Evolutionary conservation across 2,888 invertebrate genomes (phyloP), one percentile per base, ranked within the genome.

Genomic region (Acleris emargana): DNA sequence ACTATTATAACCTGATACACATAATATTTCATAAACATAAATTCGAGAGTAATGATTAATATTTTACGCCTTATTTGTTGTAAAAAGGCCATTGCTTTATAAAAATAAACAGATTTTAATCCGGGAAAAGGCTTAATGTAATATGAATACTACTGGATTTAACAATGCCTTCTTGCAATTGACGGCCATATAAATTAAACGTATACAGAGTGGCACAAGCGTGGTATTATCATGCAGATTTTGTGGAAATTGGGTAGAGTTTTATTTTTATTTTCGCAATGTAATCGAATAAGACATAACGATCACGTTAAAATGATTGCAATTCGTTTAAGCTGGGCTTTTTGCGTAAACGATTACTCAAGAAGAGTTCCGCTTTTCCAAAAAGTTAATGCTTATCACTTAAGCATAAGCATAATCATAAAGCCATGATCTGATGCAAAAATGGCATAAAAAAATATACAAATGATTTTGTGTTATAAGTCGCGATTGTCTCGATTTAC

Each of bases 141-240:
- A 58, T 49, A 49, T 58, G 42, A 64, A 64, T 50, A 54, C 54
- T 49, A 49, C 25, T 28, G 59, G 20, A 42, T 50, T 60, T 55
- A 60, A 60, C 50, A 28, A 20, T 51, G 50, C 49, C 55, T 59
- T 47, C 52, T 45, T 54, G 54, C 54, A 60, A 59, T 64, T 58
- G 50, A 64, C 16, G 32, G 53, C 22, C 50, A 58, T 54, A 63
- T 63, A 63, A 63, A 63, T 58, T 58, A 55, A 50, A 59, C 38
- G 54, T 64, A 64, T 42, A 64, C 58, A 58, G 47, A 22, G 47
- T 47, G 38, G 52, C 47, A 49, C 25, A 58, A 60, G 43, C 47
- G 6, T 7, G 53, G 49, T 55, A 62, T 62, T 62, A 62, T 62
- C 62, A 62, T 62, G 62, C 62, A 62, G 55, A 62, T 62, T 62